These are phyloP conservation scores for Formica exsecta DNA, from an alignment of 1,140 invertebrate species.

Conservation along the genomic window DNA sequence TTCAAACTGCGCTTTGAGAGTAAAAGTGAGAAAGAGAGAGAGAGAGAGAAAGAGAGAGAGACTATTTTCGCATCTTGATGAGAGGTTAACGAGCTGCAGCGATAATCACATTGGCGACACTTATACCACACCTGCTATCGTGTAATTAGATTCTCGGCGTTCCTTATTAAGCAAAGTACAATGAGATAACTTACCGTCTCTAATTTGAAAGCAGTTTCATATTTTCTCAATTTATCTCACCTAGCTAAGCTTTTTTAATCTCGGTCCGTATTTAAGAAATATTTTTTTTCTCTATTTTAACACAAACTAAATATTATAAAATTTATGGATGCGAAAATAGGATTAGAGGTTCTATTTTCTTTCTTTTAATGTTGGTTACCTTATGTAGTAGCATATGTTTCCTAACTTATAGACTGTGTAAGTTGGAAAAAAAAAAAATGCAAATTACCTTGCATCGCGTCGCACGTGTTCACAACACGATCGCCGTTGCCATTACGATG, in stretches of 20 bases:
- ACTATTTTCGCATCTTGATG: constrained; percentile 37
- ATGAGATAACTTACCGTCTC: constrained; percentile 24
- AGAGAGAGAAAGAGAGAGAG: background rate
- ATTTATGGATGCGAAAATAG: background rate
- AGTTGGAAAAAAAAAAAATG: too few species aligned
- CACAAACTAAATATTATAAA: background rate
- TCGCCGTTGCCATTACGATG: background rate
- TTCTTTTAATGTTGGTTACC: background rate
- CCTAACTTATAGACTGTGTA: too few species aligned
- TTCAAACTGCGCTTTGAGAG: background rate
- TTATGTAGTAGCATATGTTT: background rate
- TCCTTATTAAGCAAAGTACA: constrained; percentile 39
- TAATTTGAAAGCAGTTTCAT: constrained; percentile 44
- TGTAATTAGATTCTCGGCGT: constrained; percentile 40
- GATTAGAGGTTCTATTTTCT: background rate
- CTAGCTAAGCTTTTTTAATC: constrained; percentile 1
- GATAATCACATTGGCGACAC: constrained; percentile 49
- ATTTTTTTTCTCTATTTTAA: too few species aligned
- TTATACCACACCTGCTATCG: constrained; percentile 32
- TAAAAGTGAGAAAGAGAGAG: background rate
- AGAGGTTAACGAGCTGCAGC: constrained; percentile 52
- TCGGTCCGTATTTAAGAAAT: background rate
- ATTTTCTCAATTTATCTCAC: constrained; percentile 7
- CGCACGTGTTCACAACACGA: background rate
- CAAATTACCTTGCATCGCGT: background rate